These are phyloP conservation scores for Magallana ariakensis DNA, from an alignment of 1,140 invertebrate genomes.

Conservation along the genomic window DNA sequence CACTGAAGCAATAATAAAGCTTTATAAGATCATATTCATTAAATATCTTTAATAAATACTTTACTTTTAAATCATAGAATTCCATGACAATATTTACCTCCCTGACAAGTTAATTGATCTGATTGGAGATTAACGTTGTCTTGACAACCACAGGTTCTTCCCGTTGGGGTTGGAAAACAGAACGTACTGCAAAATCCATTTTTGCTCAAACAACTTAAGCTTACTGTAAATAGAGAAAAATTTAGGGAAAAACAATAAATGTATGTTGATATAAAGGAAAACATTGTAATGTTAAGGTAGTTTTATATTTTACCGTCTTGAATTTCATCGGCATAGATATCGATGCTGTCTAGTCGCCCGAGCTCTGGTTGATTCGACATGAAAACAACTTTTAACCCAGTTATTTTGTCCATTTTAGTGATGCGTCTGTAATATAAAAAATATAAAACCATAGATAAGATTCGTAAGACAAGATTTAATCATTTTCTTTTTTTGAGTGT, in stretches of 20 bases:
- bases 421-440: neutral
- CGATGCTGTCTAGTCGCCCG: neutral
- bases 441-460: no score
- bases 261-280: neutral
- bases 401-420: conserved; percentile 30
- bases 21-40: no score
- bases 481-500: no score
- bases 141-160: conserved; percentile 42
- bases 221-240: neutral
- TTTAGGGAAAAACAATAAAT: neutral
- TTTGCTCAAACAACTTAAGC: neutral
- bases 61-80: no score
- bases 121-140: neutral
- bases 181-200: conserved; percentile 35
- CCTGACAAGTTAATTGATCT: neutral
- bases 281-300: neutral
- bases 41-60: no score
- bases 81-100: neutral
- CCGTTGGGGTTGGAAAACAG: conserved; percentile 24
- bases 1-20: neutral
- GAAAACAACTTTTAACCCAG: neutral
- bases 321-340: neutral
- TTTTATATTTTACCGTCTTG: neutral
- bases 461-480: no score
- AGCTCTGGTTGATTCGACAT: conserved; percentile 22